Base-by-base conservation (phyloP, 1,140 invertebrate genomes). In the Apis florea region DNA sequence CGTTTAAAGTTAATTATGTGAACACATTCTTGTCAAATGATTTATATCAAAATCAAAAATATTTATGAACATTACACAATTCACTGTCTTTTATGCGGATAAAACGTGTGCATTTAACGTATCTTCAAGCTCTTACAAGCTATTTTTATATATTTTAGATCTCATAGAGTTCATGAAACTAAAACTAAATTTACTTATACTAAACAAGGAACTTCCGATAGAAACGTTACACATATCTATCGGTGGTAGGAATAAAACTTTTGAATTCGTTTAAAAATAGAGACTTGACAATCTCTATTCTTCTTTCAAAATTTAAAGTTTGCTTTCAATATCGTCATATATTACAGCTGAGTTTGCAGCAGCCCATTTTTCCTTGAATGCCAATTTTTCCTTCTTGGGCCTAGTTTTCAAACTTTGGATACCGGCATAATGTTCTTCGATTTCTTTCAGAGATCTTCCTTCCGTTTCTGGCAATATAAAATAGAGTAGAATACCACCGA, bases 381-480 rank as follows among this genome's bases (percentile, higher is more conserved):
- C 73, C 3, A 89, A 2, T 21, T 89, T 69, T 2, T 91, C 85
- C 17, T 92, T 91, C 0, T 68, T 90, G 1, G 92, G 92, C 40
- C 87, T 92, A 24, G 91, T 53, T 53, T 94, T 91, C 5, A 95
- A 91, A 89, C 90, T 95, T 83, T 93, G 93, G 21, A 94, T 88
- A 3, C 95, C 95, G 0, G 95, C 95, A 83, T 95, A 97, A 87
- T 97, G 96, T 53, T 96, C 95, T 83, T 93, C 89, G 53, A 96
- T 96, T 92, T 98, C 97, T 83, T 95, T 95, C 8, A 98, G 92
- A 0, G 96, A 96, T 89, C 96, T 96, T 0, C 96, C 96, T 92
- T 98, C 98, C 0, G 98, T 98, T 94, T 98, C 97, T 2, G 97
- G 97, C 64, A 95, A 83, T 10, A 93, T 90, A 67, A 94, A 95